A percentile compares a stretch with the other conserved stretches of the same genome.
Evolutionary conservation across 2,113 vertebrate species (phyloP).

Genomic region (Megaceryle maxima): DNA sequence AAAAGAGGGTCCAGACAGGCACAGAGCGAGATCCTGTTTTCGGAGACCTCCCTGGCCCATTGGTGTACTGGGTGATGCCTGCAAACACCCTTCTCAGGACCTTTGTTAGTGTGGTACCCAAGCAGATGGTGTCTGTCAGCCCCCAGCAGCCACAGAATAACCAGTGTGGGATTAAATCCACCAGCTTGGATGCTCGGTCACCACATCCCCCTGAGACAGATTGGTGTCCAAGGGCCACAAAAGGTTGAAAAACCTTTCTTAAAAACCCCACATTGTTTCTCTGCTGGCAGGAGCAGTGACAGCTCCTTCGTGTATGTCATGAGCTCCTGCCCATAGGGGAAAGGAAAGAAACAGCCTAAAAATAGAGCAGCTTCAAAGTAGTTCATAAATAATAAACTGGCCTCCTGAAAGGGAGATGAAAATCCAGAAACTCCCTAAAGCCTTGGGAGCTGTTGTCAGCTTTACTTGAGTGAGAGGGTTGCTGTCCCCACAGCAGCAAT

Average conservation of each 20-base stretch:
- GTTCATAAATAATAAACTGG: conserved; percentile 53
- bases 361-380: conserved; percentile 13
- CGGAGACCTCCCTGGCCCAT: neutral
- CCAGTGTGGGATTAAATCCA: neutral
- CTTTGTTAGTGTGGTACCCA: neutral
- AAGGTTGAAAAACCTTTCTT: neutral
- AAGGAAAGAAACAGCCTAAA: conserved; percentile 24
- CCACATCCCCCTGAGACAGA: neutral
- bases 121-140: neutral
- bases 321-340: neutral
- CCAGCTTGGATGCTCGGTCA: neutral
- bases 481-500: neutral
- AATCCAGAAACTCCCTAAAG: neutral
- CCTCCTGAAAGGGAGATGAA: conserved; percentile 11
- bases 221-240: neutral
- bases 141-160: neutral
- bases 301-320: neutral
- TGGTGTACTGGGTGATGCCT: accelerated
- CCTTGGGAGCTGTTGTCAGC: neutral
- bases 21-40: neutral
- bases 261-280: neutral
- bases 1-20: accelerated
- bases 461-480: neutral
- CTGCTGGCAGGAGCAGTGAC: neutral
- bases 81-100: neutral